Evolutionary conservation across 2,888 invertebrate genomes (phyloP).

Genomic region (Leptinotarsa rubiginosa): DNA sequence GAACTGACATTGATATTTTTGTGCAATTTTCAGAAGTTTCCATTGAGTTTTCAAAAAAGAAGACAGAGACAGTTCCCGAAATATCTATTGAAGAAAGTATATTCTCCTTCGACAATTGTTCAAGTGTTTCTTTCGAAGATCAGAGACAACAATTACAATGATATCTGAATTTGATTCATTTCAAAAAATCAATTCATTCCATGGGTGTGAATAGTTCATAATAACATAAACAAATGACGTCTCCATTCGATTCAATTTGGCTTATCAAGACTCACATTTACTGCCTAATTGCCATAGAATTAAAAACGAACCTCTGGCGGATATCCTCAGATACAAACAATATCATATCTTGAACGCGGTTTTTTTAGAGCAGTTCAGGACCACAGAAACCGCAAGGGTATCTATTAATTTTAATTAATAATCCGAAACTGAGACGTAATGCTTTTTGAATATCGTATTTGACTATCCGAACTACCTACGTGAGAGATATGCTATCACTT

Average conservation of each 20-base stretch:
- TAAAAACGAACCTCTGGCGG: slow-evolving; percentile 22
- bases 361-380: slow-evolving; percentile 10
- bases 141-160: no score
- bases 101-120: no score
- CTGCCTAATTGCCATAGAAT: slow-evolving; percentile 5
- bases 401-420: slow-evolving; percentile 28
- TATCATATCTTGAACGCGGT: slow-evolving; percentile 36
- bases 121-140: no score
- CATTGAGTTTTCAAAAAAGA: no score
- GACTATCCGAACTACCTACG: slow-evolving; percentile 5
- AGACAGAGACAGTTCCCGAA: no score
- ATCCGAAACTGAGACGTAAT: slow-evolving; percentile 11
- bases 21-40: no score
- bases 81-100: no score
- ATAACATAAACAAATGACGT: background rate
- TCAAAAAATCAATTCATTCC: no score
- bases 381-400: slow-evolving; percentile 37
- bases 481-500: background rate
- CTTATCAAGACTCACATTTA: slow-evolving; percentile 13
- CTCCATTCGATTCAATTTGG: background rate
- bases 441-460: slow-evolving; percentile 13
- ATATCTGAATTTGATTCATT: no score
- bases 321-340: slow-evolving; percentile 35
- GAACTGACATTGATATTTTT: no score
- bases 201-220: no score